Conservation (phyloP, 2,797 vertebrate species). For the Anas georgica region DNA sequence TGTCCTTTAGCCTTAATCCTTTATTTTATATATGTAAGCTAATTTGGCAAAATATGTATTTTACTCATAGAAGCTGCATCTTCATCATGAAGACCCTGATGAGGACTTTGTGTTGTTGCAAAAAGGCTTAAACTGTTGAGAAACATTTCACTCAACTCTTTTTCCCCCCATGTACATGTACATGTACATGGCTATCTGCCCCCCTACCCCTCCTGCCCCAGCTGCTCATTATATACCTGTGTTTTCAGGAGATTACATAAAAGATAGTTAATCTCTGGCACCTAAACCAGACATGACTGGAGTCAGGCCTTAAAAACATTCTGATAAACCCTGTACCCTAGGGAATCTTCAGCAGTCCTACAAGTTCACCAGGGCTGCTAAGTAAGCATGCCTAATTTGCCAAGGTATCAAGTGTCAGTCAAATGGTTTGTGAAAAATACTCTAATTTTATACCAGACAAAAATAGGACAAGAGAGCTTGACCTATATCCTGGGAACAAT, state of each 20-base stretch:
- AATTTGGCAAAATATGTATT: neutral
- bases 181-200: neutral
- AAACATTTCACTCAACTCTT: neutral
- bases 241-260: neutral
- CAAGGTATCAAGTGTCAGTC: neutral
- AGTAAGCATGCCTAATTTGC: slow-evolving; percentile 11
- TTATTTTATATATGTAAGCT: neutral
- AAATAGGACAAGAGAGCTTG: neutral
- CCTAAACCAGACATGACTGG: neutral
- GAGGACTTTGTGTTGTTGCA: neutral
- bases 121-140: neutral
- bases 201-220: neutral
- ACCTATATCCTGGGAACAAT: neutral
- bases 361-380: neutral
- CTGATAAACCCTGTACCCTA: neutral
- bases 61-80: neutral
- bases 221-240: fast-evolving
- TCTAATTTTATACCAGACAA: neutral
- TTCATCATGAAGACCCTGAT: neutral
- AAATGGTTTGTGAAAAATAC: neutral
- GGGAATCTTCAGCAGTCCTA: neutral
- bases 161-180: fast-evolving
- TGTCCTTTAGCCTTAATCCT: neutral
- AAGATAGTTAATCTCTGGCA: neutral
- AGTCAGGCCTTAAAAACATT: neutral